Conservation (phyloP, 1,140 invertebrate species). For the Aphelenchoides fujianensis region DNA sequence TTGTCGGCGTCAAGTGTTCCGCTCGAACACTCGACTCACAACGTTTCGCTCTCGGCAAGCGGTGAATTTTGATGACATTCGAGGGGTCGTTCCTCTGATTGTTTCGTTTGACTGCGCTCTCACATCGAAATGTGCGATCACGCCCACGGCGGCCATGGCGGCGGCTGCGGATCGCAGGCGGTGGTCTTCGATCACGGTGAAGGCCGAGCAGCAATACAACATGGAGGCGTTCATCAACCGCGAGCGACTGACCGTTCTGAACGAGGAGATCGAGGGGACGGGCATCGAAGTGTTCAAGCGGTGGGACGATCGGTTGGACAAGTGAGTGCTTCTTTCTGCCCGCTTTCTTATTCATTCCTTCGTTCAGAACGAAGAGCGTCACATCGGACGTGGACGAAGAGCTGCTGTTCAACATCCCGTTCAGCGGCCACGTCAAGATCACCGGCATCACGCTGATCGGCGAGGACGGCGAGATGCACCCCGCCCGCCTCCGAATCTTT, state of each 20-base stretch:
- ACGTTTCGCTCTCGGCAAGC: neutral
- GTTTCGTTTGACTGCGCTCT: too few relatives aligned
- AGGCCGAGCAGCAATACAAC: constrained; percentile 78
- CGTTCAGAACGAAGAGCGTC: constrained; percentile 72
- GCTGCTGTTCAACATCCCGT: constrained; percentile 89
- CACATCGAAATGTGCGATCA: too few relatives aligned
- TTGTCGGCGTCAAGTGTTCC: neutral
- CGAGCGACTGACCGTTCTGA: constrained; percentile 69
- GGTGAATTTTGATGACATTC: neutral
- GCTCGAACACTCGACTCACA: neutral
- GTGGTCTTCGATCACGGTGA: constrained; percentile 66
- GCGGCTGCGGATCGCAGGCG: constrained; percentile 67
- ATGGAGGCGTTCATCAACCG: constrained; percentile 70
- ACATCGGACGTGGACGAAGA: constrained; percentile 92
- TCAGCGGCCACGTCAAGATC: constrained; percentile 87
- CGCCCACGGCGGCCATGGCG: constrained; percentile 54
- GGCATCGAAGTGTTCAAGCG: constrained; percentile 85
- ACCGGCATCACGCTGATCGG: constrained; percentile 87
- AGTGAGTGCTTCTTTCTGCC: constrained; percentile 66
- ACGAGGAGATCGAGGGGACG: constrained; percentile 78
- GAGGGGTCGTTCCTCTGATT: too few relatives aligned
- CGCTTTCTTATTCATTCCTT: neutral
- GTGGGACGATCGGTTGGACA: constrained; percentile 80
- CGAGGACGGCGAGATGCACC: constrained; percentile 78
- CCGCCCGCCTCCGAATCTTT: constrained; percentile 80